A percentile compares a stretch with the other conserved stretches of the same genome.
These are phyloP conservation scores for Chlamydotis undulata DNA, from an alignment of 2,113 vertebrate genomes.

Conservation along the genomic window DNA sequence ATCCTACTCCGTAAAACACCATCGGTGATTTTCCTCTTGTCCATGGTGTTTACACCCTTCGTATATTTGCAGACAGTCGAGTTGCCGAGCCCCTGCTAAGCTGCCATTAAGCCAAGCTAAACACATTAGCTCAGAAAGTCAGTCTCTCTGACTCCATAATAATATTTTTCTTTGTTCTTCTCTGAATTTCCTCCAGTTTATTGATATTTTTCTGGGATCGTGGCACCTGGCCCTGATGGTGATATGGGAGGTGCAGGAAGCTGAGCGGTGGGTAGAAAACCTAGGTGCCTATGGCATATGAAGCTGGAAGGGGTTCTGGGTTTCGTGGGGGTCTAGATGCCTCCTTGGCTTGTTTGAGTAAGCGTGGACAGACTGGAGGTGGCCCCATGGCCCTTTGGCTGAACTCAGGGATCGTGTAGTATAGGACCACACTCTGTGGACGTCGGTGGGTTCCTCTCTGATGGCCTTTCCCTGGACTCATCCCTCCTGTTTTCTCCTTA, in stretches of 20 bases:
- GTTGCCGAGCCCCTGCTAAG: slow-evolving; percentile 45
- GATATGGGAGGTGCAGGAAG: not conserved
- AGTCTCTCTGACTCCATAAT: slow-evolving; percentile 19
- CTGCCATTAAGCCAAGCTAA: slow-evolving; percentile 49
- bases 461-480: not conserved
- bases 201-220: not conserved
- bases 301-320: not conserved
- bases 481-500: not conserved
- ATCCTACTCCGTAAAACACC: not conserved
- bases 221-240: not conserved
- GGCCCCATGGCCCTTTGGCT: not conserved
- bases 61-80: slow-evolving; percentile 31
- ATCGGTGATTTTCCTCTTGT: not conserved
- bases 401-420: not conserved
- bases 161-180: slow-evolving; percentile 47
- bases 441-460: not conserved
- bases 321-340: not conserved
- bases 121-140: slow-evolving; percentile 62
- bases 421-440: not conserved
- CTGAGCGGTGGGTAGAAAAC: not conserved
- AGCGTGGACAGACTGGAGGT: not conserved
- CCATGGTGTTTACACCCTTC: slow-evolving; percentile 35
- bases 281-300: not conserved
- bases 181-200: slow-evolving; percentile 17
- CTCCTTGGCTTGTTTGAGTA: not conserved